Evolutionary conservation across 1,140 invertebrate species (phyloP).

Genomic region (Rhysida immarginata): DNA sequence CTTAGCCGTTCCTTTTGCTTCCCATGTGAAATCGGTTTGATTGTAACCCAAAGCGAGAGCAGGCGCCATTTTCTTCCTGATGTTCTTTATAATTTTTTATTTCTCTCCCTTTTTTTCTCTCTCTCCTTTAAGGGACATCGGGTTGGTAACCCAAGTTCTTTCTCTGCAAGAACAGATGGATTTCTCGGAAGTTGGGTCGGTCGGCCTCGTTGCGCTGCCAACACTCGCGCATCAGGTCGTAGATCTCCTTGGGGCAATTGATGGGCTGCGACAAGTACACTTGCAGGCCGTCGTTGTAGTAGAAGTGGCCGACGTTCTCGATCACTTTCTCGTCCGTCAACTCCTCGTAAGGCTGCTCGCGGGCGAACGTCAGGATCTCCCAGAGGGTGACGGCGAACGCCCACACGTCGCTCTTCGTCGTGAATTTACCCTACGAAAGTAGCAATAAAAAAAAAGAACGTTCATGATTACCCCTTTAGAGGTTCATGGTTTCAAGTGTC

Average conservation of each 20-base stretch:
- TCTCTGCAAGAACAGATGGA: constrained; percentile 68
- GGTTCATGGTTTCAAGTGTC: too few relatives aligned
- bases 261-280: constrained; percentile 47
- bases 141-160: constrained; percentile 62
- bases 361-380: constrained; percentile 54
- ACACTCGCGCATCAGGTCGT: constrained; percentile 77
- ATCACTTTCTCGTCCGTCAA: constrained; percentile 53
- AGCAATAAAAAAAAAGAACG: neutral
- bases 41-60: too few relatives aligned
- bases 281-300: constrained; percentile 44
- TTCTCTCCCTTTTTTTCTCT: too few relatives aligned
- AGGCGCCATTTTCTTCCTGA: too few relatives aligned
- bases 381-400: constrained; percentile 57
- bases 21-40: too few relatives aligned
- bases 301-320: constrained; percentile 48
- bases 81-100: too few relatives aligned
- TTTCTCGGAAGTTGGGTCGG: constrained; percentile 68
- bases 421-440: constrained; percentile 49
- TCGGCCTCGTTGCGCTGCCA: constrained; percentile 64
- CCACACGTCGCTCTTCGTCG: constrained; percentile 64
- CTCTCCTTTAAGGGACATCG: too few relatives aligned
- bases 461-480: too few relatives aligned
- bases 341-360: constrained; percentile 52
- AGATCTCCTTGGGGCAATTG: constrained; percentile 63
- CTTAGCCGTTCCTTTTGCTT: too few relatives aligned